Conservation (phyloP, 2,888 invertebrate genomes). For the Icerya purchasi region DNA sequence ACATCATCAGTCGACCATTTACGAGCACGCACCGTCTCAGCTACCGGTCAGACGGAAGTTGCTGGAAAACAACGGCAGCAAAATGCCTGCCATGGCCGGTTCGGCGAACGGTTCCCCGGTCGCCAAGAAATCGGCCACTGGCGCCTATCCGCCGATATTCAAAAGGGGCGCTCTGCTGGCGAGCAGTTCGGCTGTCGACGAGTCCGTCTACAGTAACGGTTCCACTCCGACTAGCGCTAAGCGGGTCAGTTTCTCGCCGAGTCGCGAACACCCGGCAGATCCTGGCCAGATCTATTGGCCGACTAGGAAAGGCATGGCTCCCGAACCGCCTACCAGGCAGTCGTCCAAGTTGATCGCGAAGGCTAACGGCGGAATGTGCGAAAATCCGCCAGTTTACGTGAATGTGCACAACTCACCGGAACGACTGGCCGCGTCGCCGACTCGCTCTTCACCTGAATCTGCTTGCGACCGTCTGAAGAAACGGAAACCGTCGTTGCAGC, state of each 20-base stretch:
- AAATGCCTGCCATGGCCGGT: too few species aligned
- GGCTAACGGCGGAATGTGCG: neutral
- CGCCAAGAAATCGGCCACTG: neutral
- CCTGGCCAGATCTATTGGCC: constrained; percentile 17
- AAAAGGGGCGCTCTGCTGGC: neutral
- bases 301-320: constrained; percentile 18
- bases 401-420: neutral
- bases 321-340: constrained; percentile 18
- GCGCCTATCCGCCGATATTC: neutral
- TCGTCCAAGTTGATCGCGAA: constrained; percentile 4
- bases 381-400: neutral
- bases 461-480: neutral
- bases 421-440: neutral
- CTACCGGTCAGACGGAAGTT: neutral
- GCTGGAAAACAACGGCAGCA: neutral
- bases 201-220: neutral
- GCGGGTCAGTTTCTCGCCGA: constrained; percentile 17
- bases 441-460: neutral
- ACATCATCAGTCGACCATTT: constrained; percentile 17
- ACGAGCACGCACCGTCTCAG: constrained; percentile 9
- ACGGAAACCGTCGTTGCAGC: neutral
- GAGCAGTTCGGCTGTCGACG: neutral
- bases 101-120: neutral
- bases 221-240: constrained; percentile 14
- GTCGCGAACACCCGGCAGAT: constrained; percentile 12